These are phyloP conservation scores for Caloenas nicobarica DNA, from an alignment of 2,113 vertebrate species.

Conservation along the genomic window DNA sequence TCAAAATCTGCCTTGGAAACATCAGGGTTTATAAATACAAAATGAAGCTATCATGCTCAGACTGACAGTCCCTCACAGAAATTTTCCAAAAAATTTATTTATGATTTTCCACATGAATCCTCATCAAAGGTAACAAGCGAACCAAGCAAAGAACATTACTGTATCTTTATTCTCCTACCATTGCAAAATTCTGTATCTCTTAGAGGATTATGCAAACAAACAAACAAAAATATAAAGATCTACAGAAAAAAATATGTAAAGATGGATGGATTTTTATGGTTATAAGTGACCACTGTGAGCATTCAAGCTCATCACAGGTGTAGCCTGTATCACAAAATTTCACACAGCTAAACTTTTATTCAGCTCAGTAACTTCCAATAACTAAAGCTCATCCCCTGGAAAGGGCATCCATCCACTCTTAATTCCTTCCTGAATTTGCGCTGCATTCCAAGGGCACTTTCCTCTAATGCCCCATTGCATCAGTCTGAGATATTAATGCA, in stretches of 20 bases:
- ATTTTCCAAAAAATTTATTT: neutral
- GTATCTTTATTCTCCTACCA: neutral
- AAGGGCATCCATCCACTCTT: neutral
- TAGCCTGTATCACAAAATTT: neutral
- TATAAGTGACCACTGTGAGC: neutral
- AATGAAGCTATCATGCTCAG: neutral
- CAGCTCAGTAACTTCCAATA: neutral
- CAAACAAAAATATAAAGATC: neutral
- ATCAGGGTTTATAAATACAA: neutral
- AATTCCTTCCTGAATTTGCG: neutral
- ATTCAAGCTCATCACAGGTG: neutral
- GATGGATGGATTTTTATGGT: neutral
- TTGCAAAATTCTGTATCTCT: neutral
- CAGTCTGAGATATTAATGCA: neutral
- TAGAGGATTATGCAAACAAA: neutral
- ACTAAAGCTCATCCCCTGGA: neutral
- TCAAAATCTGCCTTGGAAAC: neutral
- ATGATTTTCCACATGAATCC: neutral
- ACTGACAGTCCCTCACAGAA: neutral
- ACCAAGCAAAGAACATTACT: neutral
- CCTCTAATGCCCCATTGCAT: neutral
- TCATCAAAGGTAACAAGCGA: neutral
- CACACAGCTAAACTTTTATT: neutral
- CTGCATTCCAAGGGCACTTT: neutral
- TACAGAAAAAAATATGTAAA: neutral